phyloP scores from a whole-genome alignment of 2,797 vertebrate species.

The Sebastolobus altivelis region DNA sequence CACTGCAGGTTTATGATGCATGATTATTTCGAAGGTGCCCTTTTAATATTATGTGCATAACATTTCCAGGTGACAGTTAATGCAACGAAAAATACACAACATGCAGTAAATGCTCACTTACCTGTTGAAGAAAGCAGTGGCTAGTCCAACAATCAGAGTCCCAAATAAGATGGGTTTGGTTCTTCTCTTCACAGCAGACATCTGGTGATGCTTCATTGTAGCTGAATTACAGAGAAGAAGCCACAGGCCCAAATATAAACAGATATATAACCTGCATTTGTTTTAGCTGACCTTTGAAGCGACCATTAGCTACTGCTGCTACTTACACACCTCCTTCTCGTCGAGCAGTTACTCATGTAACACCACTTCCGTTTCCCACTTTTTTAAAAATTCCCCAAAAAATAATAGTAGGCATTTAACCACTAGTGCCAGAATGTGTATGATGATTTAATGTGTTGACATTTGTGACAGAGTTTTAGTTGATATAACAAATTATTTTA shows the following conservation, averaged over 20 bases:
- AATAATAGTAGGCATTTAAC: fast-evolving
- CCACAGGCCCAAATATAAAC: background rate
- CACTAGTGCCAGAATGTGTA: fast-evolving
- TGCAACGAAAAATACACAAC: background rate
- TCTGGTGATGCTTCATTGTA: constrained; percentile 73
- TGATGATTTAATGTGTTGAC: fast-evolving
- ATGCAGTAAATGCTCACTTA: constrained; percentile 22
- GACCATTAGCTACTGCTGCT: background rate
- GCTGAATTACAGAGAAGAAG: fast-evolving
- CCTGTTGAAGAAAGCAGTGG: constrained; percentile 81
- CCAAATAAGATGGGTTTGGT: constrained; percentile 84
- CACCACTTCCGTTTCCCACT: constrained; percentile 62
- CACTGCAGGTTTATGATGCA: background rate
- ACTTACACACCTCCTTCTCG: background rate
- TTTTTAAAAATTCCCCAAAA: background rate
- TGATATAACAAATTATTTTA: fast-evolving
- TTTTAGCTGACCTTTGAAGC: constrained; percentile 31
- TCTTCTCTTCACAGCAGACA: constrained; percentile 77
- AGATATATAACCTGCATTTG: background rate
- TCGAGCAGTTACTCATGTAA: background rate
- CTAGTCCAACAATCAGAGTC: constrained; percentile 74
- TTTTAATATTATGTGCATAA: background rate
- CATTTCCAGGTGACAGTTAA: background rate
- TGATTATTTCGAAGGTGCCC: background rate
- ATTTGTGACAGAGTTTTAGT: fast-evolving